Base-by-base conservation (phyloP, 2,888 invertebrate genomes). In the Gryllus longicercus region DNA sequence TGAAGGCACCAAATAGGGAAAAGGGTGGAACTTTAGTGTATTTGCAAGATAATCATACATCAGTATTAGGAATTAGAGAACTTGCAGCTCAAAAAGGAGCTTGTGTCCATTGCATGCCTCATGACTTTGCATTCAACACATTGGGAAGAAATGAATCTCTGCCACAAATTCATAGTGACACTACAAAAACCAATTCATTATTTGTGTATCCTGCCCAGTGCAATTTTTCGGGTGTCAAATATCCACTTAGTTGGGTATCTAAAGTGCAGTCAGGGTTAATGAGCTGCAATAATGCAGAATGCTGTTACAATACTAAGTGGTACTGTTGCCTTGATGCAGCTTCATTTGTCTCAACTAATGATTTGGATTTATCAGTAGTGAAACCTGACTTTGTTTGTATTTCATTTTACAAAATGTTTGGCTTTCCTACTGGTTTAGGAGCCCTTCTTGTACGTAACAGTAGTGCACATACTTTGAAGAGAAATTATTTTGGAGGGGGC, bases 371-470 rank as follows among this genome's bases (percentile, higher is more conserved):
- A 80, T 89, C 90, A 0, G 84, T 85, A 78, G 88, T 89, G 81
- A 91, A 92, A 83, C 96, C 98, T 5, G 97, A 99, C 87, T 99
- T 97, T 89, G 92, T 98, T 0, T 91, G 93, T 80, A 81, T 99
- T 23, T 98, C 98, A 1, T 99, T 99, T 89, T 99, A 99, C 88
- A 99, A 98, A 90, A 94, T 99, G 85, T 98, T 99, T 89, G 95
- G 95, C 25, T 98, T 94, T 87, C 99, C 99, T 2, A 98, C 98
- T 79, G 99, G 99, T 4, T 88, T 98, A 23, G 99, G 98, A 51
- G 97, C 96, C 16, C 86, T 98, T 25, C 86, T 98, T 80, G 93
- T 98, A 0, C 92, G 89, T 85, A 94, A 94, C 85, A 86, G 87
- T 25, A 92, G 91, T 85, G 87, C 88, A 74, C 82, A 88, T 84